Base-by-base conservation (phyloP, 1,140 invertebrate species). In the Camponotus pennsylvanicus region DNA sequence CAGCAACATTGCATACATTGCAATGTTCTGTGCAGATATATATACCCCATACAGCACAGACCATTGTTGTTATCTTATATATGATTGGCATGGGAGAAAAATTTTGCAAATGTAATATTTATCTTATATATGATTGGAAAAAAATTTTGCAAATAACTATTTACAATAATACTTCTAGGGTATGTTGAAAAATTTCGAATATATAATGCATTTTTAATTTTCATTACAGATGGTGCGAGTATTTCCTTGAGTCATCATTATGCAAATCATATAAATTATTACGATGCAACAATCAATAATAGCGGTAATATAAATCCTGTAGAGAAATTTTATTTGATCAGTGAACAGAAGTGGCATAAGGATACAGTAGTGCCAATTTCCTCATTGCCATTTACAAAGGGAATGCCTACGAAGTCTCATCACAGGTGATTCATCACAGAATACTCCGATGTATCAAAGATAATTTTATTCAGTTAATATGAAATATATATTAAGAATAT, bases 341-440 rank as follows among this genome's bases (percentile, higher is more conserved):
- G 82, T 9, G 89, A 92, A 84, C 89, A 88, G 91, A 94, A 88
- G 92, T 93, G 92, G 93, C 93, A 91, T 87, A 90, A 87, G 55
- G 92, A 93, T 86, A 91, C 92, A 78, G 90, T 87, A 88, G 89
- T 91, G 85, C 92, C 93, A 86, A 92, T 94, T 70, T 91, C 93
- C 89, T 92, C 94, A 90, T 88, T 90, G 86, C 87, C 91, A 89
- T 92, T 90, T 88, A 86, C 92, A 73, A 90, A 95, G 94, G 95
- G 94, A 92, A 95, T 95, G 95, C 95, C 94, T 92, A 93, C 92
- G 86, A 92, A 93, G 88, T 94, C 93, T 92, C 93, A 89, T 91
- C 92, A 94, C 88, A 94, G 93, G 95, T 95, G 94, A 90, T 3
- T 45, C 8, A 42, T 42, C 9, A 11, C 11, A 42, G 13, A 34